Conservation (phyloP, 2,113 vertebrate genomes). For the Neoarius graeffei region DNA sequence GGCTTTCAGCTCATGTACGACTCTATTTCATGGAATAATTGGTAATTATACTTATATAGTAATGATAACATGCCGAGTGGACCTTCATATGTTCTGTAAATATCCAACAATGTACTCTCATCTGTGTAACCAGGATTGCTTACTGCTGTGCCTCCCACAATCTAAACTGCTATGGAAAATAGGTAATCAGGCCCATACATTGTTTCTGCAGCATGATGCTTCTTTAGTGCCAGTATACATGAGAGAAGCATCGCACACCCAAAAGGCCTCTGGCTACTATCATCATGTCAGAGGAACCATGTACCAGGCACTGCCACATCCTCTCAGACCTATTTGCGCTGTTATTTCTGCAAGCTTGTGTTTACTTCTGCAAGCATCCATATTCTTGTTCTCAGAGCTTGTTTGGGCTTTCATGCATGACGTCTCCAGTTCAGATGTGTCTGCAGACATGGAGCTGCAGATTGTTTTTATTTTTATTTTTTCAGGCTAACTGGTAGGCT, state of each 20-base stretch:
- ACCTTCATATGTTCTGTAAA: background rate
- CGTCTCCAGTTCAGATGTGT: too few species aligned
- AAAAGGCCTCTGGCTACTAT: conserved; percentile 73
- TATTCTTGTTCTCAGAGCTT: conserved; percentile 75
- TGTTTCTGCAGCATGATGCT: background rate
- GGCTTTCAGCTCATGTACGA: too few species aligned
- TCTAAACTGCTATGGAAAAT: background rate
- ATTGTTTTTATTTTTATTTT: too few species aligned
- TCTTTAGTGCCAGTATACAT: conserved; percentile 11
- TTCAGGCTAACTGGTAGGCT: too few species aligned
- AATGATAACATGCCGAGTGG: background rate
- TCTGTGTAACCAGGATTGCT: background rate
- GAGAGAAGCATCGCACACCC: conserved; percentile 43
- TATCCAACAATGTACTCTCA: too few species aligned
- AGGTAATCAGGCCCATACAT: background rate
- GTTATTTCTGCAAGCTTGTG: conserved; percentile 63
- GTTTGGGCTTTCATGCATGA: too few species aligned
- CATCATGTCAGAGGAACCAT: conserved; percentile 66
- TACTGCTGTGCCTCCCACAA: background rate
- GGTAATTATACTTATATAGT: background rate
- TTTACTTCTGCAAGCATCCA: conserved; percentile 81
- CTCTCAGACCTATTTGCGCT: conserved; percentile 55
- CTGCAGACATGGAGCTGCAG: too few species aligned
- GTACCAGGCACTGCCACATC: background rate
- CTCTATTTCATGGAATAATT: too few species aligned